These are phyloP conservation scores for Sciurus carolinensis DNA, from an alignment of 2,797 vertebrate genomes.

Conservation along the genomic window DNA sequence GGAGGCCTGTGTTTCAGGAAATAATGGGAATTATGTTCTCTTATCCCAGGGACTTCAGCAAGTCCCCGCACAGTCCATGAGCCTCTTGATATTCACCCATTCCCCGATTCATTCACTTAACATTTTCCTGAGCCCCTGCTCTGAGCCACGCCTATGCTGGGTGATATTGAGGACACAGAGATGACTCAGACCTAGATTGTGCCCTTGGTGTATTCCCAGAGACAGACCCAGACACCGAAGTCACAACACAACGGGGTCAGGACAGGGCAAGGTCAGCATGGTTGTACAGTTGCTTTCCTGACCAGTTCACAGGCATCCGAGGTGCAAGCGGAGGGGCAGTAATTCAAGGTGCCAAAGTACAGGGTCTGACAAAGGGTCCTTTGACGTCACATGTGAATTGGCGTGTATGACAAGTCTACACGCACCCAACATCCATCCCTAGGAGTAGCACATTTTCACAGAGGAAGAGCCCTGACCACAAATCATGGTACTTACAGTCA, in stretches of 20 bases:
- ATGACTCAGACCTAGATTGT: slow-evolving; percentile 35
- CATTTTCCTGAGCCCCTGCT: background rate
- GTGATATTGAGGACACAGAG: slow-evolving; percentile 7
- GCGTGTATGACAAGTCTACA: background rate
- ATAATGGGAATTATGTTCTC: background rate
- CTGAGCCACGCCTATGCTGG: background rate
- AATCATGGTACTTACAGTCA: background rate
- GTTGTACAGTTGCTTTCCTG: fast-evolving
- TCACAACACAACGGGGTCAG: background rate
- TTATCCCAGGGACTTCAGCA: slow-evolving; percentile 17
- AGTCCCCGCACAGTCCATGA: slow-evolving; percentile 25
- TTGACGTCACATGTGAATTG: background rate
- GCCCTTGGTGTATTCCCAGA: slow-evolving; percentile 19
- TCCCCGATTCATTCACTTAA: slow-evolving; percentile 1
- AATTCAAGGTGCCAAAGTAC: background rate
- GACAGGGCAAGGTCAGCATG: background rate
- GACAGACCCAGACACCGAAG: background rate
- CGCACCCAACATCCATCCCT: background rate
- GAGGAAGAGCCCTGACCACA: background rate
- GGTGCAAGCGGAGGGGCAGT: background rate
- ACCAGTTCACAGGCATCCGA: background rate
- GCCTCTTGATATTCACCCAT: background rate
- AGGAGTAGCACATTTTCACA: background rate
- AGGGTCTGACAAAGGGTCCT: background rate
- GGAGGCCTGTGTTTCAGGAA: background rate